Evolutionary conservation across 2,113 vertebrate species (phyloP), one percentile per base, ranked within the genome.

Genomic region (Datnioides undecimradiatus): DNA sequence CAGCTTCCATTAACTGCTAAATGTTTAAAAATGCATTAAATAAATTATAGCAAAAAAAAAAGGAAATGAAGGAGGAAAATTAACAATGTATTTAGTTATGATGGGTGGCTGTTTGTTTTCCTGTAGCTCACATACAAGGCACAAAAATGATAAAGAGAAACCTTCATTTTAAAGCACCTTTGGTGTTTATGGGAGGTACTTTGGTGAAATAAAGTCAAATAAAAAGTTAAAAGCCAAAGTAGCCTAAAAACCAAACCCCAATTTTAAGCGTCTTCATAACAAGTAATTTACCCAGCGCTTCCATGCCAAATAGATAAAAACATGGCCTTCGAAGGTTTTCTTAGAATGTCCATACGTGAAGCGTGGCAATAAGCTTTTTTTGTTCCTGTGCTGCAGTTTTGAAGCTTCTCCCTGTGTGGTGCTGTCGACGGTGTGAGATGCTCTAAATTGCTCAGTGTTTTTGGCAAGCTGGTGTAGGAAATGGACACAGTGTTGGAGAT

Each of bases 401-500:
- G 60, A 89, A 80, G 71, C 62, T 23, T 80, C 78, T 88, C 85
- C 80, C 73, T 74, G 76, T 79, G 71, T 69, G 89, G 57, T 65
- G 87, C 82, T 13, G 62, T 57, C 14, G 64, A 78, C 66, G 79
- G 73, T 84, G 77, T 81, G 80, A 86, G 65, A 86, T 84, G 84
- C 82, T 77, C 79, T 77, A 71, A 79, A 71, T 87, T 90, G 92
- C 88, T 93, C 91, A 92, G 89, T 93, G 80, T 92, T 92, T 94
- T 95, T 94, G 94, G 94, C 93, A 94, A 95, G 92, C 94, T 94
- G 94, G 93, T 94, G 92, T 88, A 90, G 90, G 93, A 90, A 90
- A 93, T 95, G 95, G 94, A 97, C 97, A 99, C 97, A 99, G 97
- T 94, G 94, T 91, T 88, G 82, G 69, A 82, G 88, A 92, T 85